Conservation (phyloP, 2,888 invertebrate species). For the Polyploca ridens region DNA sequence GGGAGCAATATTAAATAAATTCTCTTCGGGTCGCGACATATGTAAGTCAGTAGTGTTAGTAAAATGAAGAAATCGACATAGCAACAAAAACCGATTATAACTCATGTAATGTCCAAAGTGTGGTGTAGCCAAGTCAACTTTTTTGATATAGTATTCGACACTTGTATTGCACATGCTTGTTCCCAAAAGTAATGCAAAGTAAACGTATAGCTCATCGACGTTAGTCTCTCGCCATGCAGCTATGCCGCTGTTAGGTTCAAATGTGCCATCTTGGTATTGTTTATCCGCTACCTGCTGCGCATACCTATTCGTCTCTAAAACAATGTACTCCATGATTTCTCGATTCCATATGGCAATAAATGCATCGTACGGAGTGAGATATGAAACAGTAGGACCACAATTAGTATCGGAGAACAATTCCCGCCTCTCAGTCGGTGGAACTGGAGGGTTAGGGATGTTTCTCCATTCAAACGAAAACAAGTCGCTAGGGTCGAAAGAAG, state of each 20-base stretch:
- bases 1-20: slow-evolving; percentile 9
- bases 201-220: slow-evolving; percentile 28
- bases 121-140: slow-evolving; percentile 32
- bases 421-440: no score
- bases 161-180: slow-evolving; percentile 34
- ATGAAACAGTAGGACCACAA: no score
- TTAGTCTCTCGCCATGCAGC: slow-evolving; percentile 19
- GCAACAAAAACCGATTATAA: slow-evolving; percentile 17
- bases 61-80: slow-evolving; percentile 28
- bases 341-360: slow-evolving; percentile 41
- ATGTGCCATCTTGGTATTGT: neutral
- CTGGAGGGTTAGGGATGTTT: no score
- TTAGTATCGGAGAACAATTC: no score
- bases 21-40: neutral
- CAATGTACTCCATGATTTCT: slow-evolving; percentile 36
- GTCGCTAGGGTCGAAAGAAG: no score
- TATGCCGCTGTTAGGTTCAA: slow-evolving; percentile 27
- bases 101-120: slow-evolving; percentile 26
- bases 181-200: slow-evolving; percentile 32
- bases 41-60: neutral
- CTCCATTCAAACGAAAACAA: no score
- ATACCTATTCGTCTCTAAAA: slow-evolving; percentile 36
- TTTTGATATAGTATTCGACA: slow-evolving; percentile 33
- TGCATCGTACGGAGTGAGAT: slow-evolving; percentile 26
- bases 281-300: slow-evolving; percentile 35